Conservation (phyloP, 2,113 vertebrate species). For the Syrmaticus mikado region DNA sequence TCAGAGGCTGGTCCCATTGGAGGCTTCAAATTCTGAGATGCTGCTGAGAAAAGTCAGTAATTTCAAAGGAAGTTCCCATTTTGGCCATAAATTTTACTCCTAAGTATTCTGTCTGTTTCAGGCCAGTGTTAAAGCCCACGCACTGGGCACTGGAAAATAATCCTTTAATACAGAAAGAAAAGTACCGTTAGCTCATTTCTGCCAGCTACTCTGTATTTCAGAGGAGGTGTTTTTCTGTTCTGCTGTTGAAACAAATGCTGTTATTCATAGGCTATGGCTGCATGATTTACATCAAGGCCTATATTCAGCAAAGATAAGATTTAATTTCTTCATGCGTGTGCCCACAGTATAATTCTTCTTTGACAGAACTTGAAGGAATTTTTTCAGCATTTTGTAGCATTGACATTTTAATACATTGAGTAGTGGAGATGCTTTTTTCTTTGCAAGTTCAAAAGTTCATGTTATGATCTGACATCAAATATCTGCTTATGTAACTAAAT, state of each 20-base stretch:
- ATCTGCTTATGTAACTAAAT: background rate
- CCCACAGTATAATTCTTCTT: conserved; percentile 25
- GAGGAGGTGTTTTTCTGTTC: conserved; percentile 19
- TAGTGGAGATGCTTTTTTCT: background rate
- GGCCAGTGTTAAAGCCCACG: conserved; percentile 69
- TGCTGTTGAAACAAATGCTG: conserved; percentile 45
- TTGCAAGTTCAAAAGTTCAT: conserved; percentile 23
- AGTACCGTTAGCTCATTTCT: conserved; percentile 65
- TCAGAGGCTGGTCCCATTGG: conserved; percentile 51
- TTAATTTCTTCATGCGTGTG: conserved; percentile 32
- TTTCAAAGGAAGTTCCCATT: conserved; percentile 59
- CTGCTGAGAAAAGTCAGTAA: conserved; percentile 48
- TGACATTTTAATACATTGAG: background rate
- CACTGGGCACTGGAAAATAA: conserved; percentile 63
- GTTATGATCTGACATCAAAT: background rate
- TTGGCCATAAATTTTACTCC: conserved; percentile 60
- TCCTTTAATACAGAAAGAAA: conserved; percentile 60
- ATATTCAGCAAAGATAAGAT: conserved; percentile 58
- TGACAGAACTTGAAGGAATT: conserved; percentile 15
- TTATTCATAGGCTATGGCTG: conserved; percentile 46
- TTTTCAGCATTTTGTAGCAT: background rate
- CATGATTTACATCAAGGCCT: conserved; percentile 56
- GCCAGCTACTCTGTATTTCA: conserved; percentile 42
- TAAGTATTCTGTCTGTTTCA: conserved; percentile 64
- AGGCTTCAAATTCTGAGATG: conserved; percentile 47